phyloP scores from a whole-genome alignment of 92 coral and sea anemone genomes.

The Pocillopora grandis region DNA sequence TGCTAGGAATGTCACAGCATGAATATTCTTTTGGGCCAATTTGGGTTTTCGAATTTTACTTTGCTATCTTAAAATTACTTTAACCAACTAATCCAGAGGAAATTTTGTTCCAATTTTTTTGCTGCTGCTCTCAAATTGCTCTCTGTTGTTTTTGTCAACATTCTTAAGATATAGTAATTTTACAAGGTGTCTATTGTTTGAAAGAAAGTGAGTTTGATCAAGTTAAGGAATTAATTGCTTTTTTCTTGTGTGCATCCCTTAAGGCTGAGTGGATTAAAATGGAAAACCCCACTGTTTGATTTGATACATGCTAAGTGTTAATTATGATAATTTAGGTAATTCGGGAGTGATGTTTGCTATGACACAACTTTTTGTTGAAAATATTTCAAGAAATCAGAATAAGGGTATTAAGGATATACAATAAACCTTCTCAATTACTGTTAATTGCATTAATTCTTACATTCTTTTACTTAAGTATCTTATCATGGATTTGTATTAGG shows the following conservation, averaged over 20 bases:
- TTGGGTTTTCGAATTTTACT: neutral
- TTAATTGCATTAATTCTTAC: neutral
- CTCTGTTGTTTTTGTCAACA: slow-evolving; percentile 23
- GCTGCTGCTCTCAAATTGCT: neutral
- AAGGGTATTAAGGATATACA: neutral
- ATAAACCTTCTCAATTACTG: neutral
- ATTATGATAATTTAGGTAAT: neutral
- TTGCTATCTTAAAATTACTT: too few species aligned
- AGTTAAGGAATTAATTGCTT: slow-evolving; percentile 14
- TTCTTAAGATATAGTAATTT: neutral
- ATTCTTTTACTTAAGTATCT: slow-evolving; percentile 6
- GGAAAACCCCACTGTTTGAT: neutral
- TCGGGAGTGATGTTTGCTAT: neutral
- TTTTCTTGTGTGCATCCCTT: neutral
- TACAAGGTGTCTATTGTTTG: neutral
- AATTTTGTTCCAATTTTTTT: neutral
- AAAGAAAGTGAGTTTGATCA: neutral
- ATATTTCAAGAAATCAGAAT: neutral
- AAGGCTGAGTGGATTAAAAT: slow-evolving; percentile 1
- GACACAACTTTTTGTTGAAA: neutral
- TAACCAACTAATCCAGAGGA: neutral
- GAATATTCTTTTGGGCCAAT: neutral
- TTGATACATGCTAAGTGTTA: neutral
- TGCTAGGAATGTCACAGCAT: slow-evolving; percentile 26
- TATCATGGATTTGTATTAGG: neutral